Percentiles rank a stretch among this genome's conserved stretches.
Evolutionary conservation across 1,140 invertebrate genomes (phyloP).

Genomic region (Drosophila arizonae): DNA sequence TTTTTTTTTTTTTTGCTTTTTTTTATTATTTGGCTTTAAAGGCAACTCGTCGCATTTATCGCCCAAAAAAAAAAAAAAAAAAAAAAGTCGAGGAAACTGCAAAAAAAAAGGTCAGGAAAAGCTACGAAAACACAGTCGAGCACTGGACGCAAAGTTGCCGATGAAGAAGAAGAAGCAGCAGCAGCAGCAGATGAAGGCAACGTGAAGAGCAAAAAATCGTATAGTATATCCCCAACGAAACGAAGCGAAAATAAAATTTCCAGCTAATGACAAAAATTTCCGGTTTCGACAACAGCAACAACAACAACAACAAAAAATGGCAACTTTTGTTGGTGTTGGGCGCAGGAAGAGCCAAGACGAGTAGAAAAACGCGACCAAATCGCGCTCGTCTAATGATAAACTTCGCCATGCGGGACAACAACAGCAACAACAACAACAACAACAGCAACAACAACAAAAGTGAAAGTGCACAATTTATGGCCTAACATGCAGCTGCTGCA

Average conservation of each 20-base stretch:
- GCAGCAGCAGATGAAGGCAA: too few species aligned
- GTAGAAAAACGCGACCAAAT: constrained; percentile 36
- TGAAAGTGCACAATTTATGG: constrained; percentile 54
- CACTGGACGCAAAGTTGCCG: constrained; percentile 22
- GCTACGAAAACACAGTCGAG: constrained; percentile 42
- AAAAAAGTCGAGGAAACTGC: constrained; percentile 1
- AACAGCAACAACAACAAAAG: constrained; percentile 33
- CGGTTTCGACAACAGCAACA: constrained; percentile 52
- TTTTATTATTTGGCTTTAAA: too few species aligned
- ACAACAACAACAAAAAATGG: constrained; percentile 29
- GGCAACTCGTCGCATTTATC: constrained; percentile 15
- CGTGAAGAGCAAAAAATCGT: constrained; percentile 5
- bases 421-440: constrained; percentile 32
- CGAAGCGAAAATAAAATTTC: constrained; percentile 74
- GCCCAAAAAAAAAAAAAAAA: constrained; percentile 8
- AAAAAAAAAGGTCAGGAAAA: constrained; percentile 47
- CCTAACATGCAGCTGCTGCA: constrained; percentile 33
- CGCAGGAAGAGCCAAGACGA: constrained; percentile 38
- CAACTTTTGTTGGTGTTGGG: constrained; percentile 34
- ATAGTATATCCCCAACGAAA: constrained; percentile 51
- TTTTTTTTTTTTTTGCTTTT: too few species aligned
- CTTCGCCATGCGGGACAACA: constrained; percentile 30
- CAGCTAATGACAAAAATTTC: constrained; percentile 76
- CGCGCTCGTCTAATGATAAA: constrained; percentile 48
- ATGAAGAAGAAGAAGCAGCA: not conserved